A percentile compares a stretch with the other conserved stretches of the same genome.
phyloP scores from a whole-genome alignment of 2,797 vertebrate genomes.

The Lepus oiostolus region DNA sequence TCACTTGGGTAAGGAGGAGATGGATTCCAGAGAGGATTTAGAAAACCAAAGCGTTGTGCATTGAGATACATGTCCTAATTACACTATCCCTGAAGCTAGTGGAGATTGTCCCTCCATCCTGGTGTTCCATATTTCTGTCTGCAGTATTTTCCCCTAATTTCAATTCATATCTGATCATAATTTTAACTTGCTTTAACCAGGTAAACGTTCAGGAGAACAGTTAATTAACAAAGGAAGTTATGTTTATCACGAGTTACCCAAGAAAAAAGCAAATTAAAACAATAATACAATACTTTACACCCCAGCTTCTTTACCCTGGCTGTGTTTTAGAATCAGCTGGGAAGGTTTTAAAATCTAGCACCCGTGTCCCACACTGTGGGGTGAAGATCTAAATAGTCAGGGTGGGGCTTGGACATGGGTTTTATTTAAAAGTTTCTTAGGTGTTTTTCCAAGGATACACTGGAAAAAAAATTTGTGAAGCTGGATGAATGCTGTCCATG shows the following conservation, averaged over 20 bases:
- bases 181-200: background rate
- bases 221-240: background rate
- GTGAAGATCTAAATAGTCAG: background rate
- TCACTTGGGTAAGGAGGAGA: background rate
- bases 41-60: background rate
- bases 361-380: background rate
- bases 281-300: background rate
- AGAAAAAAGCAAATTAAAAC: background rate
- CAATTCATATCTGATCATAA: background rate
- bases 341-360: background rate
- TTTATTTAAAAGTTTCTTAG: constrained; percentile 12
- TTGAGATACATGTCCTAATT: background rate
- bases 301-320: background rate
- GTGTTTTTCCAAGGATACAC: background rate
- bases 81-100: background rate
- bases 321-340: background rate
- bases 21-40: background rate
- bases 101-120: background rate
- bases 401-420: background rate
- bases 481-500: background rate
- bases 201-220: background rate
- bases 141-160: background rate
- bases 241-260: constrained; percentile 3
- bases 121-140: background rate
- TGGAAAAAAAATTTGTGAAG: background rate